Percentiles rank a stretch among this genome's conserved stretches.
Evolutionary conservation across 2,797 vertebrate genomes (phyloP).

Genomic region (Hozukius guyotensis): DNA sequence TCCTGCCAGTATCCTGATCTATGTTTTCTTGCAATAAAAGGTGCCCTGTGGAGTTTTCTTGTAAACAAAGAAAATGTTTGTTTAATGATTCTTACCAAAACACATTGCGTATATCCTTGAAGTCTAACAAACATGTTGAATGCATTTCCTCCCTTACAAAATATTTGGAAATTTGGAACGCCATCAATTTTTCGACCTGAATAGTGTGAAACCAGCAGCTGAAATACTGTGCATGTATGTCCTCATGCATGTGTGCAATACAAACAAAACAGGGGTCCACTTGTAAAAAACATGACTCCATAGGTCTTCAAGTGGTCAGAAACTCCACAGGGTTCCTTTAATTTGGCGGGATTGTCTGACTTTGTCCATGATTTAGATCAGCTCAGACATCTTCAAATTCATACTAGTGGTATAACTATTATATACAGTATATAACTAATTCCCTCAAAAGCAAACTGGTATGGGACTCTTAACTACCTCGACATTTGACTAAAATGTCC

Average conservation of each 20-base stretch:
- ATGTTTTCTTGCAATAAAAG: background rate
- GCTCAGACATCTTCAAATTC: background rate
- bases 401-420: background rate
- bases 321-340: background rate
- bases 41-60: background rate
- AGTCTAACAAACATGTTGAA: background rate
- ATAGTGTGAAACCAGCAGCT: background rate
- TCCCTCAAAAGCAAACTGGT: background rate
- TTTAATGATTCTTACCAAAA: conserved; percentile 1
- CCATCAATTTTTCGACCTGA: background rate
- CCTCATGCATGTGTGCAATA: background rate
- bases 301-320: background rate
- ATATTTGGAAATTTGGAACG: background rate
- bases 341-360: background rate
- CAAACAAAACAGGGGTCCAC: background rate
- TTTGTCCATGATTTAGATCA: background rate
- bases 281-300: background rate
- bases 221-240: background rate
- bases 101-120: background rate
- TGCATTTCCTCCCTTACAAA: background rate
- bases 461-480: background rate
- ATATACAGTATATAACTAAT: too few species aligned
- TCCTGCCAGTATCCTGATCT: background rate
- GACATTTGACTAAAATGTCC: background rate
- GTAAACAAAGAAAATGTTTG: background rate